Evolutionary conservation across 2,113 vertebrate species (phyloP), one percentile per base, ranked within the genome.

Genomic region (Heptranchias perlo): DNA sequence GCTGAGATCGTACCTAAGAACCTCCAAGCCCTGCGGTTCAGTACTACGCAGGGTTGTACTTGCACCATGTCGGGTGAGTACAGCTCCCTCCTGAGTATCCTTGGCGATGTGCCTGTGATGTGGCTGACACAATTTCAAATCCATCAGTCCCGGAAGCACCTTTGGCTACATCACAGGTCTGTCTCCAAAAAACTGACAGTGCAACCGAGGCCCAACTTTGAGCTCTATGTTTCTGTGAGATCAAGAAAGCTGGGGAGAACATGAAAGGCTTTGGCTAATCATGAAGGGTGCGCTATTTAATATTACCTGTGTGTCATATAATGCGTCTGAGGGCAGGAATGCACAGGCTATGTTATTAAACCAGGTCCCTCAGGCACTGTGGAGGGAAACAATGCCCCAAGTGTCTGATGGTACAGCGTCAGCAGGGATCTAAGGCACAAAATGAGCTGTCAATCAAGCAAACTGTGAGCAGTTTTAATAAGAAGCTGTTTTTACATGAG

Each of bases 361-460:
- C 21, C 31, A 39, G 49, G 25, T 49, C 94, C 94, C 94, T 69
- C 94, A 69, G 94, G 94, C 64, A 18, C 44, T 49, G 28, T 14
- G 11, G 13, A 52, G 64, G 11, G 10, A 69, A 95, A 95, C 94
- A 95, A 95, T 73, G 64, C 25, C 21, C 94, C 11, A 23, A 35
- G 94, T 95, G 94, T 95, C 94, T 95, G 64, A 31, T 49, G 25
- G 64, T 73, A 31, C 6, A 95, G 39, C 44, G 52, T 69, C 65
- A 49, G 65, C 23, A 4, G 35, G 64, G 94, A 52, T 73, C 94
- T 49, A 52, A 31, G 5, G 14, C 94, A 95, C 23, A 31, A 28
- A 52, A 95, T 49, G 94, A 73, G 44, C 94, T 95, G 94, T 69
- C 94, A 95, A 95, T 69, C 93, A 49, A 47, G 47, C 65, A 95